Base-by-base conservation (phyloP, 1,140 invertebrate species). In the Leptinotarsa defecta region DNA sequence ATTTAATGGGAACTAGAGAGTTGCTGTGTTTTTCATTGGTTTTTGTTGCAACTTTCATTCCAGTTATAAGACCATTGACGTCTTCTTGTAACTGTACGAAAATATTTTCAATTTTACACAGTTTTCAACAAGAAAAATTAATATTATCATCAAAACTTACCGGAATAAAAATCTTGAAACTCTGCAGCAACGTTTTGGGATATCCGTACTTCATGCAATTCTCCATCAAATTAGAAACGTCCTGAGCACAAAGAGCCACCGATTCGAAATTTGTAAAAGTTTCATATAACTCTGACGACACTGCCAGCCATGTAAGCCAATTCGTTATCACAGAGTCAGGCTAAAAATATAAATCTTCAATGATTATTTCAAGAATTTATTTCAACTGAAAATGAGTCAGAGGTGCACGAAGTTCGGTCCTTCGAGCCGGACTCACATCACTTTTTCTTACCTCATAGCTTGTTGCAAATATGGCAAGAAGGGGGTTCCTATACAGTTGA, bases 141-240 rank as follows among this genome's bases (percentile, higher is more conserved):
- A 8, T 4, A 65, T 24, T 15, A 22, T 13, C 13, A 15, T 22
- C 24, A 65, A 27, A 65, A 68, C 67, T 87, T 86, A 91, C 91
- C 75, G 89, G 88, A 83, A 91, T 88, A 84, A 92, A 92, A 79
- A 92, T 89, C 68, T 87, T 81, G 76, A 90, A 87, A 68, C 89
- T 90, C 81, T 89, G 87, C 62, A 85, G 86, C 27, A 92, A 77
- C 1, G 89, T 90, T 15, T 83, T 85, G 11, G 89, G 81, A 80
- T 88, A 90, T 48, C 88, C 86, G 68, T 84, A 81, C 6, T 84
- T 81, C 64, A 91, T 80, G 80, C 89, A 87, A 68, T 86, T 82
- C 74, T 88, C 83, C 15, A 91, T 87, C 2, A 91, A 84, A 74
- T 85, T 82, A 13, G 86, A 86, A 24, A 91, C 83, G 80, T 85